A percentile compares a stretch with the other conserved stretches of the same genome.
These are phyloP conservation scores for Choreutis nemorana DNA, from an alignment of 2,888 invertebrate species.

Conservation along the genomic window DNA sequence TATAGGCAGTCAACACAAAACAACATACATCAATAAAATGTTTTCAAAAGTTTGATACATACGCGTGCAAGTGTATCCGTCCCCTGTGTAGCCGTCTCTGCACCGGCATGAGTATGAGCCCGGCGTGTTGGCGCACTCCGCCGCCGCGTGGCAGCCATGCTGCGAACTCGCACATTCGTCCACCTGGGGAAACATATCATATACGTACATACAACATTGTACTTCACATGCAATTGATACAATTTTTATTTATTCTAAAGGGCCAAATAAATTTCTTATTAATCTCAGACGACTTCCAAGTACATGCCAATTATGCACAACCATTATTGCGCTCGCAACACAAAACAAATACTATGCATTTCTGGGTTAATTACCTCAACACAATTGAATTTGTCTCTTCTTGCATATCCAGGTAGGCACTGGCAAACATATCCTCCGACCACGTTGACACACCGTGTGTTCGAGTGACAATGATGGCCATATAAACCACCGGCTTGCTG, in stretches of 20 bases:
- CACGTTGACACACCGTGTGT: conserved; percentile 85
- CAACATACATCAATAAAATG: neutral
- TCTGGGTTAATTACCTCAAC: conserved; percentile 64
- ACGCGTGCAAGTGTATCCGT: conserved; percentile 84
- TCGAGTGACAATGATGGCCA: conserved; percentile 86
- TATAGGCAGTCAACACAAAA: too few relatives aligned
- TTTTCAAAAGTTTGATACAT: conserved; percentile 31
- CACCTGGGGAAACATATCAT: conserved; percentile 50
- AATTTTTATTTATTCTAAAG: too few relatives aligned
- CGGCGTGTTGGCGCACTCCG: conserved; percentile 81
- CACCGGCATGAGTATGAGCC: conserved; percentile 81
- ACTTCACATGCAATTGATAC: too few relatives aligned
- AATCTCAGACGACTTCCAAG: too few relatives aligned
- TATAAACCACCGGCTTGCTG: conserved; percentile 76
- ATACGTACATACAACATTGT: too few relatives aligned
- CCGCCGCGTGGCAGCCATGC: conserved; percentile 79
- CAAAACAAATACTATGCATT: neutral
- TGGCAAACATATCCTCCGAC: conserved; percentile 85
- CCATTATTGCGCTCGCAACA: neutral
- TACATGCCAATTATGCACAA: too few relatives aligned
- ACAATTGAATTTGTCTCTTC: conserved; percentile 81
- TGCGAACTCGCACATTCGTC: conserved; percentile 79
- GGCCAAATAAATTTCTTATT: too few relatives aligned
- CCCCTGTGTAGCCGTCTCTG: conserved; percentile 74
- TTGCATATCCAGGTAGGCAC: conserved; percentile 80